Evolutionary conservation across 2,797 vertebrate genomes (phyloP).

Genomic region (Sparidentex hasta): DNA sequence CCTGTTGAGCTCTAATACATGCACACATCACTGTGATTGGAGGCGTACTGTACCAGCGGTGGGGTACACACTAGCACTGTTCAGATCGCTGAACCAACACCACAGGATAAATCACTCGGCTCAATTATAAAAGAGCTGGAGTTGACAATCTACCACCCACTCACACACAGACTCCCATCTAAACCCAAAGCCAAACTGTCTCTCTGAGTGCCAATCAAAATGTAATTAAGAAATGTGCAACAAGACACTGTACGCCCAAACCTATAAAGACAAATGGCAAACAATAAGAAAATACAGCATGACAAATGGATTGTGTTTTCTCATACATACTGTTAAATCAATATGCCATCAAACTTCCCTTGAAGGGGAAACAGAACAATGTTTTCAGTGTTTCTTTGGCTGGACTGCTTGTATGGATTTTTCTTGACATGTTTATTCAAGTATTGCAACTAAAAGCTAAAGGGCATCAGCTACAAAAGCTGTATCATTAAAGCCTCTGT

Average conservation of each 20-base stretch:
- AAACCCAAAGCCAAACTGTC: slow-evolving; percentile 4
- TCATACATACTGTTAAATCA: slow-evolving; percentile 58
- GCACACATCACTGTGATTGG: neutral
- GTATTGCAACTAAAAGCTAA: slow-evolving; percentile 25
- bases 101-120: slow-evolving; percentile 19
- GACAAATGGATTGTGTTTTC: slow-evolving; percentile 47
- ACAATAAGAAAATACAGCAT: slow-evolving; percentile 55
- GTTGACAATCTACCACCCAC: neutral
- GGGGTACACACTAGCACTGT: neutral
- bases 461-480: neutral
- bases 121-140: slow-evolving; percentile 30
- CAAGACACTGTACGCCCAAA: slow-evolving; percentile 33
- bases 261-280: slow-evolving; percentile 59
- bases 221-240: slow-evolving; percentile 38
- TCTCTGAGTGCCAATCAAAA: slow-evolving; percentile 4
- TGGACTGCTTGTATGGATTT: slow-evolving; percentile 34
- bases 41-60: too few relatives aligned
- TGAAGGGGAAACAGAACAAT: slow-evolving; percentile 26
- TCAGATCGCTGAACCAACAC: neutral
- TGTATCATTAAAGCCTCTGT: neutral
- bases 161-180: neutral
- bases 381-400: slow-evolving; percentile 32
- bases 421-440: slow-evolving; percentile 40
- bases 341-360: slow-evolving; percentile 52
- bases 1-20: neutral